Conservation (phyloP, 2,888 invertebrate genomes). For the Chouioia cunea region DNA sequence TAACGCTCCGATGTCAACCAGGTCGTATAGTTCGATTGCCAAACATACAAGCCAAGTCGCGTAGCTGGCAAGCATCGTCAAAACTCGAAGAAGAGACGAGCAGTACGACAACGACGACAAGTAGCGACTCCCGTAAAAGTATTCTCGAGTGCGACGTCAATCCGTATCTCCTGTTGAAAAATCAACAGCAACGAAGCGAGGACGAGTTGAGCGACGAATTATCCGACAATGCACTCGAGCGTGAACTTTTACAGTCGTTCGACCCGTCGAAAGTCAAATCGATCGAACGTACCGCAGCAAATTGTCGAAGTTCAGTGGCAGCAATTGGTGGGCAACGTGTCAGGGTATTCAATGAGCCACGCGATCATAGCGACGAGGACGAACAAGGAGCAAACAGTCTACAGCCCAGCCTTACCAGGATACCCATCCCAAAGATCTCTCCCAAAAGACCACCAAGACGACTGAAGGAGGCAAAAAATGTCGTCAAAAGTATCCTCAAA, state of each 20-base stretch:
- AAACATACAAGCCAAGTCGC: constrained; percentile 47
- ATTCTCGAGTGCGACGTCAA: constrained; percentile 88
- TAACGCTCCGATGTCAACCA: constrained; percentile 35
- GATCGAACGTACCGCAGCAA: constrained; percentile 65
- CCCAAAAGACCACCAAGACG: constrained; percentile 76
- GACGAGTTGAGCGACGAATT: constrained; percentile 40
- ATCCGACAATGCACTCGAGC: background rate
- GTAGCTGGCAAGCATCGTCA: constrained; percentile 52
- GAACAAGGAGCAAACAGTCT: background rate
- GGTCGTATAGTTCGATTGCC: constrained; percentile 51
- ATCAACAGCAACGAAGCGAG: constrained; percentile 43
- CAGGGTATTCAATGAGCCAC: constrained; percentile 73
- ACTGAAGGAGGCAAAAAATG: constrained; percentile 68
- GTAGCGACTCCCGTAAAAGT: constrained; percentile 70
- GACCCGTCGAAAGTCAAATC: constrained; percentile 66
- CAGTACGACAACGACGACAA: constrained; percentile 32
- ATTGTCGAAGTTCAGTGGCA: constrained; percentile 60
- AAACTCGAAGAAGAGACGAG: constrained; percentile 50
- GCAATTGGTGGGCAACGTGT: constrained; percentile 80
- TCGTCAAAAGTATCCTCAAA: constrained; percentile 62
- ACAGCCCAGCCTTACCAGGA: constrained; percentile 54
- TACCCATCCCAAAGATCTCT: constrained; percentile 69
- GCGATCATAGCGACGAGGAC: constrained; percentile 58
- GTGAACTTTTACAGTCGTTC: constrained; percentile 51
- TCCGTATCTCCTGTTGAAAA: constrained; percentile 84